These are phyloP conservation scores for Drosophila austrosaltans DNA, from an alignment of 2,888 invertebrate species.

Conservation along the genomic window DNA sequence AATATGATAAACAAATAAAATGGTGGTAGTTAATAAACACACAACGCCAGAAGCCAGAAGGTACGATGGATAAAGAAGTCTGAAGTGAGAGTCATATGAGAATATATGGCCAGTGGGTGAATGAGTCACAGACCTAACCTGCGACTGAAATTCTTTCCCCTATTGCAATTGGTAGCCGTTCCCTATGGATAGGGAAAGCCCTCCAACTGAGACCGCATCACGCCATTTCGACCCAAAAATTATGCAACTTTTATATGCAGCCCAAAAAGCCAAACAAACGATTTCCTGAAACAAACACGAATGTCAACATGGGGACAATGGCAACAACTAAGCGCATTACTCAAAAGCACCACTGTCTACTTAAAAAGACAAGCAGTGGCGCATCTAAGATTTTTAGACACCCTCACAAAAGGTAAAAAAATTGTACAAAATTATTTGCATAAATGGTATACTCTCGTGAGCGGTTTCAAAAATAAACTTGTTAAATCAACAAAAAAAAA, in stretches of 20 bases:
- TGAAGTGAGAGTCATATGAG: constrained; percentile 17
- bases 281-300: constrained; percentile 55
- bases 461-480: constrained; percentile 47
- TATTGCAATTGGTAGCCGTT: not conserved
- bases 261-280: constrained; percentile 63
- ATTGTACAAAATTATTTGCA: too few species aligned
- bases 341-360: not conserved
- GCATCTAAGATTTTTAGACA: not conserved
- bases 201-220: constrained; percentile 36
- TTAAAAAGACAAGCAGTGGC: not conserved
- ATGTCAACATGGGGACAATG: not conserved
- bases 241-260: constrained; percentile 61
- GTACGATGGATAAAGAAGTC: constrained; percentile 32
- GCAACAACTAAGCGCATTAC: constrained; percentile 4
- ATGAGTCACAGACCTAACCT: not conserved
- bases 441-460: too few species aligned
- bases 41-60: constrained; percentile 1
- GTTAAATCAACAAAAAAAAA: constrained; percentile 18
- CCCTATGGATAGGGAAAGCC: constrained; percentile 19
- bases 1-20: not conserved
- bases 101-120: constrained; percentile 29
- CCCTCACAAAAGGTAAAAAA: not conserved
- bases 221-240: constrained; percentile 32
- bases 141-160: not conserved
- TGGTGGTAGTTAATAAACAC: constrained; percentile 21